Base-by-base conservation (phyloP, 2,888 invertebrate species). In the Eulithis testata region DNA sequence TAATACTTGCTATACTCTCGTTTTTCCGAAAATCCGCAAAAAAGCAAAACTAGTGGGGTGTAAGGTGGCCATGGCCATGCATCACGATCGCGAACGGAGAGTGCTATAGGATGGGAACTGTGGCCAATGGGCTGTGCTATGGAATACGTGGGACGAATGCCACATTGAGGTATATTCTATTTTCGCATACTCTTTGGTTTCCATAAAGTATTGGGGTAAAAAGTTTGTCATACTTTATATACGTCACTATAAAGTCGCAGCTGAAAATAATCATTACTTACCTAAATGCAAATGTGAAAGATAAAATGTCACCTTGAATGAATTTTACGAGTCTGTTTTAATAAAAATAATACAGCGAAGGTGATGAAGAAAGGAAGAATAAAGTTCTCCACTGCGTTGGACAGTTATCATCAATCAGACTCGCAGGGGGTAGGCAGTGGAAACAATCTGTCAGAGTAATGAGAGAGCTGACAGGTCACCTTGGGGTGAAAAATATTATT, bases 361-460 rank as follows among this genome's bases (percentile, higher is more conserved):
- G 4, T 52, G 4, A 43, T 27, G 51, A 40, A 51, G 52, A 55
- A 57, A 56, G 54, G 8, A 63, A 62, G 62, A 63, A 58, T 49
- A 52, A 50, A 59, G 37, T 45, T 59, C 27, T 50, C 9, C 49
- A 21, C 49, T n/a, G 40, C 27, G 37, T 44, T 40, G 49, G 52
- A 63, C 60, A 60, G 63, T 36, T 14, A 68, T 70, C 79, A 85
- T 88, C 79, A 76, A 85, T 88, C 87, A 82, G 77, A 61, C 36
- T 43, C 47, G 68, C 49, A 49, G n/a, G 65, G 70, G 50, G 67
- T 65, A 65, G 69, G 69, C 73, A 74, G 71, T 31, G 71, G 50
- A 67, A 76, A 73, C 78, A 75, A 88, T 86, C 83, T 78, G 84
- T 87, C 88, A 85, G 69, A 68, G 73, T 83, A 83, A 86, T 84